phyloP scores from a whole-genome alignment of 2,888 invertebrate genomes.

The Agriopis marginaria region DNA sequence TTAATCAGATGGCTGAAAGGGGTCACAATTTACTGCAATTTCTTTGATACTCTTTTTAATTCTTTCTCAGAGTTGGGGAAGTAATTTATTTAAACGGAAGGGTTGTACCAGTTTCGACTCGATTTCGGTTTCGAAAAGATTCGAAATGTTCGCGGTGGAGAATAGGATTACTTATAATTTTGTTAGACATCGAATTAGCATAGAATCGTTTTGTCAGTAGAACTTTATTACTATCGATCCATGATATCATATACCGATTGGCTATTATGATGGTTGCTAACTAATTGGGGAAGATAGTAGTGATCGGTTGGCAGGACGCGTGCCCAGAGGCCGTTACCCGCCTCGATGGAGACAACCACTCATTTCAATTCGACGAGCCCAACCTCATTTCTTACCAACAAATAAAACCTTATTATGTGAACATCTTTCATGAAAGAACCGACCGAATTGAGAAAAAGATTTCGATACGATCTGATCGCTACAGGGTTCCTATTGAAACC shows the following conservation, averaged over 20 bases:
- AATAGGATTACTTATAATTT: background rate
- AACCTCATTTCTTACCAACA: constrained; percentile 51
- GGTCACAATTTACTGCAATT: constrained; percentile 21
- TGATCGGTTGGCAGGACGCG: constrained; percentile 57
- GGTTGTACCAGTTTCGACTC: background rate
- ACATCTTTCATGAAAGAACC: constrained; percentile 38
- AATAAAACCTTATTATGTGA: constrained; percentile 49
- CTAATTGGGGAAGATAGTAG: constrained; percentile 45
- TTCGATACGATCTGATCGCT: constrained; percentile 22
- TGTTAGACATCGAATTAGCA: constrained; percentile 20
- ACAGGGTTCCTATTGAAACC: constrained; percentile 17
- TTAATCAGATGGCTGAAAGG: constrained; percentile 25
- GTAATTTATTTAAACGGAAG: constrained; percentile 15
- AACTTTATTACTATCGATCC: constrained; percentile 24
- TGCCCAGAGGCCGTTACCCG: constrained; percentile 63
- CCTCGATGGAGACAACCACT: constrained; percentile 57
- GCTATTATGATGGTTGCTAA: constrained; percentile 46
- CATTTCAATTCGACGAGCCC: constrained; percentile 64
- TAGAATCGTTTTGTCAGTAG: background rate
- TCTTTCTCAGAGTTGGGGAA: constrained; percentile 13
- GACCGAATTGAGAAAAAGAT: constrained; percentile 22
- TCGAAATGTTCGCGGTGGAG: background rate
- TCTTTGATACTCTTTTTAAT: constrained; percentile 20
- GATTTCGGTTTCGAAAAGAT: background rate
- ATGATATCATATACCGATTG: constrained; percentile 40